Conservation (phyloP, 1,140 invertebrate genomes). For the Elymnias hypermnestra region DNA sequence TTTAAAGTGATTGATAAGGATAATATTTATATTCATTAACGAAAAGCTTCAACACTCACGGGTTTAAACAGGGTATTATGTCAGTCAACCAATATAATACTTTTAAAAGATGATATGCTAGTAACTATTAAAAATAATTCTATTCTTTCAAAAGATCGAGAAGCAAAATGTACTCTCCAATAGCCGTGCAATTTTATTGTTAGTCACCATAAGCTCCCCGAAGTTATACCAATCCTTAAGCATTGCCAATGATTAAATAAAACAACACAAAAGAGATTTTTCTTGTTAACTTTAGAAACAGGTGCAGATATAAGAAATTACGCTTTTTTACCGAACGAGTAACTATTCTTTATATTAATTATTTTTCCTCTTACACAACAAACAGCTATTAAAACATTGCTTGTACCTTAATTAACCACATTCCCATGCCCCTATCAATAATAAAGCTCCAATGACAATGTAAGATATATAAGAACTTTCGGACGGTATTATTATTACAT, state of each 20-base stretch:
- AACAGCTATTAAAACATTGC: no score
- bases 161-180: slow-evolving; percentile 11
- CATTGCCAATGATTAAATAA: not conserved
- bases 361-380: no score
- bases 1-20: no score
- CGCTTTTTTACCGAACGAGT: no score
- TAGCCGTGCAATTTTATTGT: slow-evolving; percentile 15
- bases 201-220: slow-evolving; percentile 23
- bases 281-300: not conserved
- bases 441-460: not conserved
- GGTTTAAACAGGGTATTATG: no score
- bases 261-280: not conserved
- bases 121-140: not conserved
- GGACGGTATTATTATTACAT: slow-evolving; percentile 1
- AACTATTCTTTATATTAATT: no score
- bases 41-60: no score
- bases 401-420: no score
- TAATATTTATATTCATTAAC: no score
- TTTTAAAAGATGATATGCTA: no score
- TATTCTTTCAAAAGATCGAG: slow-evolving; percentile 5
- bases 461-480: not conserved
- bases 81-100: no score
- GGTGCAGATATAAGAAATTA: not conserved
- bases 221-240: slow-evolving; percentile 1
- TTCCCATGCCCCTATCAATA: no score